Conservation (phyloP, 2,888 invertebrate species). For the Caenorhabditis zanzibari region DNA sequence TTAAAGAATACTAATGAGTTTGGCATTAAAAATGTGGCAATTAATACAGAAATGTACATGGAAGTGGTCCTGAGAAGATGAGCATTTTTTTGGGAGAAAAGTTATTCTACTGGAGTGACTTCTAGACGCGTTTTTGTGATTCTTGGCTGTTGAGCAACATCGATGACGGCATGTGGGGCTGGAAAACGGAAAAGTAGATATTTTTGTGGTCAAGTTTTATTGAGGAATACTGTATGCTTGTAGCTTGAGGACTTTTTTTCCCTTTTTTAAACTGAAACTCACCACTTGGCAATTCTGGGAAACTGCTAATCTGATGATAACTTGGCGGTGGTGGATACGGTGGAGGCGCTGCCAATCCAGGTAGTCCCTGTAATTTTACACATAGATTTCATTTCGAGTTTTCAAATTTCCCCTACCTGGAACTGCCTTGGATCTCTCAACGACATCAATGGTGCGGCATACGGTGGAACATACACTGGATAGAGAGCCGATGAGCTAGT, state of each 20-base stretch:
- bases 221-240: too few species aligned
- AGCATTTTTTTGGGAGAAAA: conserved; percentile 3
- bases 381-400: not conserved
- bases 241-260: too few species aligned
- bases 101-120: conserved; percentile 68
- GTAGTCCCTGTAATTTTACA: conserved; percentile 63
- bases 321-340: conserved; percentile 74
- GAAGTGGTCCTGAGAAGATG: not conserved
- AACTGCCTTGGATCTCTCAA: conserved; percentile 71
- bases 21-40: conserved; percentile 14
- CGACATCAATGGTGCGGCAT: conserved; percentile 65
- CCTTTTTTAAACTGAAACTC: too few species aligned
- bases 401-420: conserved; percentile 37
- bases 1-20: not conserved
- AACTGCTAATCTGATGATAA: conserved; percentile 67
- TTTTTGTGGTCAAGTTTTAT: too few species aligned
- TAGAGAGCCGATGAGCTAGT: conserved; percentile 67
- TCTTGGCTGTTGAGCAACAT: conserved; percentile 56
- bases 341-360: conserved; percentile 71
- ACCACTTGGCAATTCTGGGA: conserved; percentile 69
- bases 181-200: conserved; percentile 14
- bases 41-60: conserved; percentile 36
- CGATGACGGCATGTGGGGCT: conserved; percentile 57
- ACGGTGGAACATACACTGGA: conserved; percentile 72
- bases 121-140: conserved; percentile 53